Evolutionary conservation across 2,888 invertebrate species (phyloP).

Genomic region (Ormia ochracea): DNA sequence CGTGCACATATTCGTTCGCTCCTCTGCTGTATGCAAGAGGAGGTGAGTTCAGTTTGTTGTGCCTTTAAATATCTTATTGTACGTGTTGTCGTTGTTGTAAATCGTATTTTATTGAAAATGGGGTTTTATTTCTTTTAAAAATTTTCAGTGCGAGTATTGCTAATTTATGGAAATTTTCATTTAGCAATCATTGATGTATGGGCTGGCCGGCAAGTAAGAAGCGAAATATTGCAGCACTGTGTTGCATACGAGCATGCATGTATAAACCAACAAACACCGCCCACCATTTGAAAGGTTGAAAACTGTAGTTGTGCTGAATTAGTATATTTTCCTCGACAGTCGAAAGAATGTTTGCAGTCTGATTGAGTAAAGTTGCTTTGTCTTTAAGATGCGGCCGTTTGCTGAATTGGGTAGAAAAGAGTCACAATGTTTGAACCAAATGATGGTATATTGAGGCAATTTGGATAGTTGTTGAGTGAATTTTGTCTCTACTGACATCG

Average conservation of each 20-base stretch:
- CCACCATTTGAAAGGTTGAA: too few relatives aligned
- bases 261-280: too few relatives aligned
- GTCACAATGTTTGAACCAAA: too few relatives aligned
- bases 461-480: too few relatives aligned
- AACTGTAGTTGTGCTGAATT: too few relatives aligned
- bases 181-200: slow-evolving; percentile 37
- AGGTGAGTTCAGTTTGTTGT: slow-evolving; percentile 4
- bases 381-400: too few relatives aligned
- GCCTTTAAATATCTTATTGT: not conserved
- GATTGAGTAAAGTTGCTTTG: not conserved
- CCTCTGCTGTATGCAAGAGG: not conserved
- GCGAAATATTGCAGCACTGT: not conserved
- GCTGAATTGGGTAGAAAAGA: too few relatives aligned
- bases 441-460: too few relatives aligned
- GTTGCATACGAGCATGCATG: not conserved
- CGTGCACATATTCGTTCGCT: too few relatives aligned
- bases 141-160: slow-evolving; percentile 34
- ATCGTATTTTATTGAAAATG: slow-evolving; percentile 27
- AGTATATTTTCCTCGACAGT: too few relatives aligned
- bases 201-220: not conserved
- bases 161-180: slow-evolving; percentile 55
- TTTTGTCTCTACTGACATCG: too few relatives aligned
- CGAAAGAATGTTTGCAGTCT: not conserved
- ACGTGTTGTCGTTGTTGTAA: slow-evolving; percentile 5
- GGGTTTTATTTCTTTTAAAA: slow-evolving; percentile 17